A percentile compares a stretch with the other conserved stretches of the same genome.
phyloP scores from a whole-genome alignment of 1,140 invertebrate species.

The Drosophila lowei region DNA sequence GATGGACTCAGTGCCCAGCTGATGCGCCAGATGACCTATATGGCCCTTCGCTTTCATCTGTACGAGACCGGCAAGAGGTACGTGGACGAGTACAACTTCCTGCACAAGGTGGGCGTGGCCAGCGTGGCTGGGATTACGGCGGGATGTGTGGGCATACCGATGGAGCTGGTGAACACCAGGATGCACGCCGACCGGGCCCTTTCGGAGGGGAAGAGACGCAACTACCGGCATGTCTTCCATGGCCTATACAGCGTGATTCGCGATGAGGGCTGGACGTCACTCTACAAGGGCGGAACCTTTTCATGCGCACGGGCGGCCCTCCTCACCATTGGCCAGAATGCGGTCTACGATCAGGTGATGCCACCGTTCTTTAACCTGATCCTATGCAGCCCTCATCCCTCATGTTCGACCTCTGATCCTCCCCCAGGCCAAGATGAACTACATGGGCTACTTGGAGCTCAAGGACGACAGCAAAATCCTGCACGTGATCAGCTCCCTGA shows the following conservation, averaged over 20 bases:
- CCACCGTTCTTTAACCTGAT: not conserved
- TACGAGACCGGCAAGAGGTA: constrained; percentile 48
- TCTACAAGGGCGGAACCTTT: constrained; percentile 36
- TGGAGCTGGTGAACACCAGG: constrained; percentile 57
- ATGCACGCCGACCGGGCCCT: constrained; percentile 58
- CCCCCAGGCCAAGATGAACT: constrained; percentile 35
- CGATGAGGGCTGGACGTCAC: constrained; percentile 31
- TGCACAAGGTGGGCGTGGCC: constrained; percentile 36
- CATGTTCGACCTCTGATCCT: not conserved
- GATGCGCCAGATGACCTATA: constrained; percentile 53
- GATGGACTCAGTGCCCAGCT: constrained; percentile 56
- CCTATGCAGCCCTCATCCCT: too few relatives aligned
- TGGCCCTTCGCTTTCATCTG: constrained; percentile 51
- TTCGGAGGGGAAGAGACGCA: not conserved
- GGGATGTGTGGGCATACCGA: constrained; percentile 40
- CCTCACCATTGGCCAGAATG: constrained; percentile 49
- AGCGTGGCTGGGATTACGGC: constrained; percentile 39
- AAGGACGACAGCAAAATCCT: constrained; percentile 37
- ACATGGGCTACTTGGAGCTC: constrained; percentile 1
- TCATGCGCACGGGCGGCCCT: constrained; percentile 16
- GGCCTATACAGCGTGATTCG: constrained; percentile 28
- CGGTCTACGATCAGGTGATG: constrained; percentile 58
- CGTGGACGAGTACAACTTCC: constrained; percentile 27
- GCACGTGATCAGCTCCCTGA: constrained; percentile 49
- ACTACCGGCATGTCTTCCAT: constrained; percentile 51